Conservation (phyloP, 2,888 invertebrate species). For the Archaeoteleia sp. region DNA sequence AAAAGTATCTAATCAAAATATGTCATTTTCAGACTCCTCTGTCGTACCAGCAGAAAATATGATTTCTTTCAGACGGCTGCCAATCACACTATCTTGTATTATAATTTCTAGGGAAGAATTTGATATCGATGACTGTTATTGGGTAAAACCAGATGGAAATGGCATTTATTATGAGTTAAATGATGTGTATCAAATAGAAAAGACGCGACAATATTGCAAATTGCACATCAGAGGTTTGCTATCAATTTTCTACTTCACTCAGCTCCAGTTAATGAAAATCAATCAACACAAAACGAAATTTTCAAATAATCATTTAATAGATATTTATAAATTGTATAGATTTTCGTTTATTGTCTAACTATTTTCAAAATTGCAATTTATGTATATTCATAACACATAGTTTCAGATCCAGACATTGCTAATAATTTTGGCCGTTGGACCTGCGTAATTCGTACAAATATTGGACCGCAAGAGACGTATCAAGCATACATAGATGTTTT, state of each 20-base stretch:
- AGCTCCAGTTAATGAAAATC: not conserved
- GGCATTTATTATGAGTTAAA: slow-evolving; percentile 59
- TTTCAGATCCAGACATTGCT: too few species aligned
- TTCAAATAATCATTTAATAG: too few species aligned
- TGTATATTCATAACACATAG: too few species aligned
- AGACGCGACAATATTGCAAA: slow-evolving; percentile 53
- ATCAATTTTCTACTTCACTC: slow-evolving; percentile 22
- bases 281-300: not conserved
- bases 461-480: too few species aligned
- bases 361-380: too few species aligned
- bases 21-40: slow-evolving; percentile 52
- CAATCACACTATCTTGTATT: slow-evolving; percentile 56
- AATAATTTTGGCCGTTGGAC: too few species aligned
- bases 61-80: slow-evolving; percentile 41
- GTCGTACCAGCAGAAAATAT: slow-evolving; percentile 52
- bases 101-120: slow-evolving; percentile 57
- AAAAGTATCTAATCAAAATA: too few species aligned
- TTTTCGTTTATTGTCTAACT: too few species aligned
- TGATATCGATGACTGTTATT: slow-evolving; percentile 65
- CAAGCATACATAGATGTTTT: too few species aligned
- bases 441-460: too few species aligned
- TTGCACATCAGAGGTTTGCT: slow-evolving; percentile 59
- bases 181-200: slow-evolving; percentile 53
- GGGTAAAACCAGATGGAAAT: slow-evolving; percentile 66
- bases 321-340: too few species aligned